Evolutionary conservation across 2,797 vertebrate genomes (phyloP), one percentile per base, ranked within the genome.

Genomic region (Petrocephalus schoutedeni): DNA sequence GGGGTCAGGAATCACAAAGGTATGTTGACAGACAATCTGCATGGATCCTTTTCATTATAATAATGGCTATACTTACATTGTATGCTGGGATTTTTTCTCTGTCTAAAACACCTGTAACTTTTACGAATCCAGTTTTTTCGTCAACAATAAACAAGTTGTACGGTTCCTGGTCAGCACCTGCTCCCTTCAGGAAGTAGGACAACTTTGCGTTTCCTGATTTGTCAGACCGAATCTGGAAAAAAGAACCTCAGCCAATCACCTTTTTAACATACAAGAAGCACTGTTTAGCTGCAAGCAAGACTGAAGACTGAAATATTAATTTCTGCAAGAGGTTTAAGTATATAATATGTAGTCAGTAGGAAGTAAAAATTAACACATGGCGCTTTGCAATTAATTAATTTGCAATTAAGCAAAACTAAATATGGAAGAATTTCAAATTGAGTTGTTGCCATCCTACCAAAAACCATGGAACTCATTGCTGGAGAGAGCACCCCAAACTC

Each of bases 91-190:
- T 97, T 0, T 54, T 0, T 92, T 99, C 98, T 89, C 98, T 94
- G 91, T 99, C 97, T 56, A 99, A 95, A 54, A 94, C 51, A 12
- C 92, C 91, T 2, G 96, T 98, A 89, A 99, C 93, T 45, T 93
- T 93, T 86, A 99, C 96, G 23, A 93, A 89, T 89, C 98, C 98
- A 3, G 91, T 97, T 64, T 53, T 82, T 41, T 90, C 86, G 67
- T 98, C 92, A 45, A 98, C 95, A 28, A 96, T 86, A 92, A 99
- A 98, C 86, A 98, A 91, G 56, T 96, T 92, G 4, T 91, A 95
- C 0, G 98, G 98, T 0, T 85, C 2, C 19, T 89, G 0, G 88
- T 92, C 95, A 2, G 97, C 97, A 14, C 98, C 98, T 0, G 89
- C 5, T 28, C 84, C 84, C 7, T 8, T 58, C 54, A 86, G 23